These are phyloP conservation scores for Castor canadensis DNA, from an alignment of 2,113 vertebrate species.

Conservation along the genomic window DNA sequence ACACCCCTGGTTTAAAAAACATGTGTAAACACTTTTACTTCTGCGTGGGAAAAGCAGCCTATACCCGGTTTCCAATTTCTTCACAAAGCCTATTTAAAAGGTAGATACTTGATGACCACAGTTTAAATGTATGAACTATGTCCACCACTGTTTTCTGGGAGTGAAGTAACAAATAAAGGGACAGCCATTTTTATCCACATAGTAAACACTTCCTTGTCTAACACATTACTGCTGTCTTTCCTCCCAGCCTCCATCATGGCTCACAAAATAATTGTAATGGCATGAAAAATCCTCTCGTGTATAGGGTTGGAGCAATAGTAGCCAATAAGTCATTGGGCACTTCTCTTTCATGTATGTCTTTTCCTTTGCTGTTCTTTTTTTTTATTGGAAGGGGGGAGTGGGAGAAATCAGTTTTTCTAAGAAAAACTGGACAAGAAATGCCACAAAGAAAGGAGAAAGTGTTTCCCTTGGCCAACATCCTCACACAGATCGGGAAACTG, in stretches of 20 bases:
- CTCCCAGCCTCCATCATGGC: neutral
- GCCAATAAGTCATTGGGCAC: neutral
- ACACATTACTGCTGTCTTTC: neutral
- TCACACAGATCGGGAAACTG: neutral
- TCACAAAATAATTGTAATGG: neutral
- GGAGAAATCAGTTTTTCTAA: neutral
- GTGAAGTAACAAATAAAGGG: neutral
- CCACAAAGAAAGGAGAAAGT: neutral
- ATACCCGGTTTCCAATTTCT: neutral
- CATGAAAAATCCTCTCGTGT: neutral
- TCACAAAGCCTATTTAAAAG: neutral
- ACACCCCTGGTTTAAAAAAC: slow-evolving; percentile 6
- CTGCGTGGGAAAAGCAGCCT: neutral
- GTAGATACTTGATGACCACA: neutral
- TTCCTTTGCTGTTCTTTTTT: neutral
- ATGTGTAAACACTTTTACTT: slow-evolving; percentile 22
- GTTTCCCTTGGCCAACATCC: neutral
- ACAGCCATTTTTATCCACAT: neutral
- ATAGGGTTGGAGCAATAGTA: neutral
- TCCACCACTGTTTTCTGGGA: neutral
- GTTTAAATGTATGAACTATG: neutral
- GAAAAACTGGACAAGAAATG: neutral
- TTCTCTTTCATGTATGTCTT: neutral
- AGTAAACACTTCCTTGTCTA: neutral
- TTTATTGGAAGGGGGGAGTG: too few relatives aligned